phyloP scores from a whole-genome alignment of 1,140 invertebrate species.

The Brachionus sp. region DNA sequence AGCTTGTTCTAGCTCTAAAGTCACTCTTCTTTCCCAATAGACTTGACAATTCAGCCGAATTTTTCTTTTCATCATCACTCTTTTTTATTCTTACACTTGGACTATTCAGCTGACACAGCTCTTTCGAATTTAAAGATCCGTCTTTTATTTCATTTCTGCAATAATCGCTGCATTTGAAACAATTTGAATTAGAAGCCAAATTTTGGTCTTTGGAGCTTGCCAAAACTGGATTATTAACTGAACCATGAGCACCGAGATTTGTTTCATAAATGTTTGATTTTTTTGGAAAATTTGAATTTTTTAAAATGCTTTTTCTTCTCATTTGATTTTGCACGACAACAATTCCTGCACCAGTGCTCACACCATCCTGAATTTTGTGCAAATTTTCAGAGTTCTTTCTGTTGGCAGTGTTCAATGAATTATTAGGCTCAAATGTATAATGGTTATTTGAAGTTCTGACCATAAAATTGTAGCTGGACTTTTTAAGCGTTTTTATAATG shows the following conservation, averaged over 20 bases:
- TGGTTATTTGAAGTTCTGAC: slow-evolving; percentile 7
- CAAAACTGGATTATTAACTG: background rate
- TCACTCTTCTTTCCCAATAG: slow-evolving; percentile 5
- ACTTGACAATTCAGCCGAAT: background rate
- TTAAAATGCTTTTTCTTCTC: background rate
- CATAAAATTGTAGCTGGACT: slow-evolving; percentile 27
- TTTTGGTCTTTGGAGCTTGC: background rate
- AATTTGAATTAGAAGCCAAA: background rate
- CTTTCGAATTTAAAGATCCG: background rate
- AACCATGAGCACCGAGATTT: background rate
- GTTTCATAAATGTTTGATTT: background rate
- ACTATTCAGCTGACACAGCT: background rate
- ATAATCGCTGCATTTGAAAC: background rate
- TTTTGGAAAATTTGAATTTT: background rate
- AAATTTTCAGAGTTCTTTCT: slow-evolving; percentile 11
- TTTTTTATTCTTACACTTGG: background rate
- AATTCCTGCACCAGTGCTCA: background rate
- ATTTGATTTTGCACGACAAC: background rate
- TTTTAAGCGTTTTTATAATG: slow-evolving; percentile 21
- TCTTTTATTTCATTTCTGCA: background rate
- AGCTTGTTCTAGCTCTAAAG: background rate
- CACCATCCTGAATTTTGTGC: slow-evolving; percentile 22
- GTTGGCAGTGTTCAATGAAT: background rate
- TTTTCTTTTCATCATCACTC: background rate
- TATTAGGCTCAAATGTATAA: slow-evolving; percentile 21